Base-by-base conservation (phyloP, 2,888 invertebrate genomes). In the Acanthoscelides obtectus region DNA sequence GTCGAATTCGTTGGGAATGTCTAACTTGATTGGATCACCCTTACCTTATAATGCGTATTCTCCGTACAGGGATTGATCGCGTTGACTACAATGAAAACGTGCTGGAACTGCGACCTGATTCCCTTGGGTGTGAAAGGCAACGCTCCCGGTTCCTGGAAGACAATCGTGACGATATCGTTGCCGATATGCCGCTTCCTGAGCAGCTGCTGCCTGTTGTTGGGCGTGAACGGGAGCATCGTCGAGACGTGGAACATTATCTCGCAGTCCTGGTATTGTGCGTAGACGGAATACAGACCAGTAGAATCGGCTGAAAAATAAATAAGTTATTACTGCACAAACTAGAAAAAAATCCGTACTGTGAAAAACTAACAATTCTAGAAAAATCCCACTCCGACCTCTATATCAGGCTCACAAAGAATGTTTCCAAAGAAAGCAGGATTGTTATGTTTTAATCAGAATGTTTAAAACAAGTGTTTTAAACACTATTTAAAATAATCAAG, bases 171-270 rank as follows among this genome's bases (percentile, higher is more conserved):
- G 83, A 98, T 98, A 87, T 98, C 98, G 84, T 98, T 98, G 79
- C 98, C 98, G 82, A 98, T 98, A 86, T 98, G 98, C 22, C 98
- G 90, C 85, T 98, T 98, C 76, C 98, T 89, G 79, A 97, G 88
- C 79, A 98, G 87, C 89, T 98, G 98, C 84, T 98, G 98, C 75
- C 94, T 89, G 86, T 98, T 98, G 85, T 96, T 98, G 70, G 96
- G 93, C 66, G 98, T 97, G 84, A 95, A 97, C 2, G 98, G 98
- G 76, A 99, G 90, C 91, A 98, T 92, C 2, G 98, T 98, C 0
- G 97, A 97, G 2, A 98, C 97, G 86, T 99, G 98, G 86, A 98
- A 98, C 94, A 98, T 98, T 66, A 98, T 91, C 87, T 98, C 96
- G 86, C 95, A 94, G 80, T 94, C 94, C 82, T 96, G 93, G 84